Evolutionary conservation across 2,888 invertebrate genomes (phyloP), one percentile per base, ranked within the genome.

Genomic region (Saturnia japonica): DNA sequence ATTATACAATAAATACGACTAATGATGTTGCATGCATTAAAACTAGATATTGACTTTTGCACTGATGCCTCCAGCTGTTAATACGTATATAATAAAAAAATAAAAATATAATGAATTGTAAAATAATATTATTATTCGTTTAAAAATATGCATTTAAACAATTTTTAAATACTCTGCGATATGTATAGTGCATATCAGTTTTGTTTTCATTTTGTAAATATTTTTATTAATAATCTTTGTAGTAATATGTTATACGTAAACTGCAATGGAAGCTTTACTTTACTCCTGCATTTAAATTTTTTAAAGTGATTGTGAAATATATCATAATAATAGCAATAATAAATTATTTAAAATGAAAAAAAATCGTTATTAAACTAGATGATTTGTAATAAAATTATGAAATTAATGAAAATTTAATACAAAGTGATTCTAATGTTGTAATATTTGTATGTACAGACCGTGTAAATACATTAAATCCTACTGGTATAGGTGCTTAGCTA

Each of bases 401-500:
- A 88, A 86, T 82, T 85, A 88, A 86, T 89, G 87, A 88, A 86
- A 87, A 87, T 84, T 87, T 64, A 4, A 40, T 22, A 71, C 72
- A 73, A 42, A 68, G 78, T 79, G 78, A 78, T 40, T 16, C 34
- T 40, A 9, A 40, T 40, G 40, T 40, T 77, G 79, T 87, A 85
- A 85, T 81, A 80, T 80, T 83, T 82, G 81, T 84, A 76, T 92
- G 92, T 92, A 92, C 89, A 93, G 90, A 86, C 78, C 78, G 76
- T 93, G 92, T 93, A 93, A 89, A 93, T 93, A 93, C 82, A 84
- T 87, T 82, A 88, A 88, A 84, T 85, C 90, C 91, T 91, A 88
- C 85, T 87, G 87, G 85, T 88, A 83, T 90, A 91, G 92, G 92
- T 92, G 92, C 91, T 91, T 93, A 92, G 93, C 87, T 89, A 91